These are phyloP conservation scores for Dugesia japonica DNA, from an alignment of 2,888 invertebrate genomes.

Conservation along the genomic window DNA sequence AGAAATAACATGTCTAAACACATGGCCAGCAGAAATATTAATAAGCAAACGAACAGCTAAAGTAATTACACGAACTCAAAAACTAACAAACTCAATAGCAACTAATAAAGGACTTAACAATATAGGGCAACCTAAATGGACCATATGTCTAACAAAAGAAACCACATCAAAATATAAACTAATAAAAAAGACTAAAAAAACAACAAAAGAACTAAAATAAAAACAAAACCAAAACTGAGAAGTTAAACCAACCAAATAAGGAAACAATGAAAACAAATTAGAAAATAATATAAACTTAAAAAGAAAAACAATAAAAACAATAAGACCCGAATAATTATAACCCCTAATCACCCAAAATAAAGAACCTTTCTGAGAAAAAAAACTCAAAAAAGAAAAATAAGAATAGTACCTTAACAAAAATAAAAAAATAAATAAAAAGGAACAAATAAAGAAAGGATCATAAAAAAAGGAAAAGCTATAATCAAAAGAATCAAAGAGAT, in stretches of 20 bases:
- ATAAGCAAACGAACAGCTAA: neutral
- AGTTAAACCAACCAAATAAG: slow-evolving; percentile 59
- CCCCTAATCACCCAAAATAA: too few species aligned
- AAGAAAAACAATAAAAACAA: slow-evolving; percentile 51
- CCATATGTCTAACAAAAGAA: slow-evolving; percentile 14
- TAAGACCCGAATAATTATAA: neutral
- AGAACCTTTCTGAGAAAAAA: too few species aligned
- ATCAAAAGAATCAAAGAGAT: too few species aligned
- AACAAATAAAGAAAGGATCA: too few species aligned
- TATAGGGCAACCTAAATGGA: slow-evolving; percentile 16
- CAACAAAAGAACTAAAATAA: slow-evolving; percentile 37
- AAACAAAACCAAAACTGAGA: slow-evolving; percentile 56
- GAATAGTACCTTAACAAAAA: too few species aligned
- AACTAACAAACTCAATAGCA: slow-evolving; percentile 17
- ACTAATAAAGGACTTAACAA: neutral
- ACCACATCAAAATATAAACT: slow-evolving; percentile 10
- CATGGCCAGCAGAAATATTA: slow-evolving; percentile 24
- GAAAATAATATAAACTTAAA: slow-evolving; percentile 56
- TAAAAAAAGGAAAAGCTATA: too few species aligned
- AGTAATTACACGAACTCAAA: slow-evolving; percentile 17
- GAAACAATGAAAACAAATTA: slow-evolving; percentile 59
- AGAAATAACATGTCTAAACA: too few species aligned
- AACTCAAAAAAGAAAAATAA: too few species aligned
- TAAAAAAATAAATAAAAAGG: too few species aligned
- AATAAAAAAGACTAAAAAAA: neutral